Conservation (phyloP, 64 coral and sea anemone genomes). For the Montipora foliosa region DNA sequence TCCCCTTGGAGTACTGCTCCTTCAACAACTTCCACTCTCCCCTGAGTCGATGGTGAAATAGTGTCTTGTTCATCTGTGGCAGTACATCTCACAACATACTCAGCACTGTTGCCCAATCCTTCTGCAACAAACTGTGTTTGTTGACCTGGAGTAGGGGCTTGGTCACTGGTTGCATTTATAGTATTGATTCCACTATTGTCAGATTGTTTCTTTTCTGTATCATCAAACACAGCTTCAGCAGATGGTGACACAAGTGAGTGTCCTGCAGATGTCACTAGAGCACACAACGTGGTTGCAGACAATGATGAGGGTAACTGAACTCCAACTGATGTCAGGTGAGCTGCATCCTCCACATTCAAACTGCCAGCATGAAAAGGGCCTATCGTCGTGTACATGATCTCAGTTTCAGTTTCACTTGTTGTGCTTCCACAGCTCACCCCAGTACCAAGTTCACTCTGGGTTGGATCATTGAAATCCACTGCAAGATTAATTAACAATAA, state of each 20-base stretch:
- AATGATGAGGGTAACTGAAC: slow-evolving; percentile 54
- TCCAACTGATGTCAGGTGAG: slow-evolving; percentile 68
- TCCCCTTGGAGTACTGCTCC: slow-evolving; percentile 45
- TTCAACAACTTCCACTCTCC: slow-evolving; percentile 4
- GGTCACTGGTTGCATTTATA: neutral
- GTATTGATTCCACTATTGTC: slow-evolving; percentile 24
- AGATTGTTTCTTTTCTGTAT: slow-evolving; percentile 24
- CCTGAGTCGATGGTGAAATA: slow-evolving; percentile 18
- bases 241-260: slow-evolving; percentile 59
- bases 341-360: slow-evolving; percentile 73
- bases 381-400: slow-evolving; percentile 84
- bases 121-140: slow-evolving; percentile 66
- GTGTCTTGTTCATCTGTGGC: slow-evolving; percentile 34
- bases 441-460: slow-evolving; percentile 30
- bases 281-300: slow-evolving; percentile 45
- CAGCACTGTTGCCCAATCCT: slow-evolving; percentile 36
- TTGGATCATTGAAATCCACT: slow-evolving; percentile 27
- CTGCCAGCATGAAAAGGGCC: slow-evolving; percentile 75
- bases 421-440: slow-evolving; percentile 58
- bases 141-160: slow-evolving; percentile 19
- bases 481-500: neutral
- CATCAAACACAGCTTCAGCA: slow-evolving; percentile 32
- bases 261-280: slow-evolving; percentile 70
- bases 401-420: slow-evolving; percentile 65
- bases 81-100: slow-evolving; percentile 76